Conservation (phyloP, 2,888 invertebrate species). For the Digitonthophagus gazella region DNA sequence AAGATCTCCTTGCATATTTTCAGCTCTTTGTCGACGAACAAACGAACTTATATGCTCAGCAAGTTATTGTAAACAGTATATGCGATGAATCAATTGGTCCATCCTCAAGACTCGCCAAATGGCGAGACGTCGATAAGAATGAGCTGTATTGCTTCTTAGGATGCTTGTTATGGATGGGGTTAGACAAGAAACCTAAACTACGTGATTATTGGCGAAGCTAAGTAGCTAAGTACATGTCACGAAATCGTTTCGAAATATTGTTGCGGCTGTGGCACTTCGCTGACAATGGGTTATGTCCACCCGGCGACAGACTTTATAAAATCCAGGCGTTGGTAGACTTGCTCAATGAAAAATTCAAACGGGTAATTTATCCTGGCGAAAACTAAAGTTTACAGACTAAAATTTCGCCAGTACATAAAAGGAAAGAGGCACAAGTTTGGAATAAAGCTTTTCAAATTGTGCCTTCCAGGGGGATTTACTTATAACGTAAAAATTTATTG, state of each 20-base stretch:
- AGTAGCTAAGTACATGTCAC: no score
- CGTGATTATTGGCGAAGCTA: neutral
- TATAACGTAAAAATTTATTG: conserved; percentile 22
- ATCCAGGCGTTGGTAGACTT: conserved; percentile 19
- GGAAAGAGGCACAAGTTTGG: conserved; percentile 27
- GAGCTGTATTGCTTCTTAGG: no score
- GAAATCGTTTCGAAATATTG: conserved; percentile 11
- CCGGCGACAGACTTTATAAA: conserved; percentile 25
- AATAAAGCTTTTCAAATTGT: conserved; percentile 27
- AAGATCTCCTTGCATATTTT: neutral
- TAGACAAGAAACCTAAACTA: neutral
- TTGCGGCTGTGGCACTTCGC: conserved; percentile 24
- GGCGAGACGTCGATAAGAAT: no score
- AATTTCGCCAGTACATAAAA: no score
- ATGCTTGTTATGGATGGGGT: neutral
- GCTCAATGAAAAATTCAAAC: neutral
- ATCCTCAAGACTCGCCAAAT: no score
- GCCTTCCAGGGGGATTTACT: conserved; percentile 22
- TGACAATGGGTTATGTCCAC: conserved; percentile 6
- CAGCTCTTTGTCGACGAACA: no score
- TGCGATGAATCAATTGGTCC: no score
- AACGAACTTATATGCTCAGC: no score
- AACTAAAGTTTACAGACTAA: conserved; percentile 27
- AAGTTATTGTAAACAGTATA: no score
- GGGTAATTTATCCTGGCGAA: conserved; percentile 25